Evolutionary conservation across 2,113 vertebrate genomes (phyloP).

Genomic region (Sebastes fasciatus): DNA sequence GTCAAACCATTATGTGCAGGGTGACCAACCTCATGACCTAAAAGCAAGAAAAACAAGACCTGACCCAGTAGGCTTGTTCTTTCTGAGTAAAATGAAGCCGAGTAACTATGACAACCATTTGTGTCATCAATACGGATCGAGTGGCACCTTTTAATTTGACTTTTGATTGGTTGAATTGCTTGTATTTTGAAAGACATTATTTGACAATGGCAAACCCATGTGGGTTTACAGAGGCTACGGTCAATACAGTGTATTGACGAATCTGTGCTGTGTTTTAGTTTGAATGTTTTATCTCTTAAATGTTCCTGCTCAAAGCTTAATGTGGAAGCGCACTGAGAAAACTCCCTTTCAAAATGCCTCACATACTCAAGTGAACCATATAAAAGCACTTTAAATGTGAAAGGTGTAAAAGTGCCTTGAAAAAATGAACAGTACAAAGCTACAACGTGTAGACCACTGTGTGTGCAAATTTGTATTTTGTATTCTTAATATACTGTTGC

Average conservation of each 20-base stretch:
- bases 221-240: neutral
- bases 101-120: constrained; percentile 2
- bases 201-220: neutral
- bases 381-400: neutral
- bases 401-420: neutral
- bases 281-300: constrained; percentile 17
- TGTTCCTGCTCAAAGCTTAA: constrained; percentile 8
- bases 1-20: neutral
- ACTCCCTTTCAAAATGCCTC: constrained; percentile 24
- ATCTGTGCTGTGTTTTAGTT: constrained; percentile 20
- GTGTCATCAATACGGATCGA: neutral
- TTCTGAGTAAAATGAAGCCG: neutral
- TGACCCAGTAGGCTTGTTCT: neutral
- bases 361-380: constrained; percentile 15
- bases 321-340: constrained; percentile 14
- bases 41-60: neutral
- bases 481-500: neutral
- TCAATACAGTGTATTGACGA: neutral
- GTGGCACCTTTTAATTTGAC: constrained; percentile 20
- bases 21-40: neutral
- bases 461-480: constrained; percentile 1
- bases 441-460: neutral
- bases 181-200: neutral
- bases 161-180: neutral
- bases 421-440: neutral